Evolutionary conservation across 2,888 invertebrate species (phyloP).

Genomic region (Nemapogon koenigi): DNA sequence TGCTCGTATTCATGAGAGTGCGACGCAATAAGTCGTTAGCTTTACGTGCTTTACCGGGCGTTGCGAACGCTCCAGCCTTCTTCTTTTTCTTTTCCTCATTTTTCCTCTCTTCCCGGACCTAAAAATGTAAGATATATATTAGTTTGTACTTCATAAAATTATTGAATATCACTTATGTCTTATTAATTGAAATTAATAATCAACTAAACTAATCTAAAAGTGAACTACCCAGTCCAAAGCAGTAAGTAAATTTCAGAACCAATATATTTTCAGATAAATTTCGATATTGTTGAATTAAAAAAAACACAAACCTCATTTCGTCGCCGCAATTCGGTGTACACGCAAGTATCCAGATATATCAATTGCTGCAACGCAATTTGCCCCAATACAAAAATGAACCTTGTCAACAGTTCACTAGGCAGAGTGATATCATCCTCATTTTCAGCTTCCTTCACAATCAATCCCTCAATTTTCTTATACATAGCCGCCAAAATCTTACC

Average conservation of each 20-base stretch:
- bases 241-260: no score
- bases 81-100: constrained; percentile 50
- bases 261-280: no score
- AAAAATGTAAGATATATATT: no score
- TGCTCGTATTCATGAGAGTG: constrained; percentile 49
- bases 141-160: no score
- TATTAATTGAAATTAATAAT: no score
- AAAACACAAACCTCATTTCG: constrained; percentile 39
- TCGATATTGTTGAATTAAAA: no score
- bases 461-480: constrained; percentile 45
- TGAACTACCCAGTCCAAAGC: no score
- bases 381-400: constrained; percentile 71
- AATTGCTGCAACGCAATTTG: constrained; percentile 81
- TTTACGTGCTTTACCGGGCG: constrained; percentile 35
- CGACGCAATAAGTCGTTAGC: constrained; percentile 39
- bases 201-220: no score
- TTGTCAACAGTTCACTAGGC: constrained; percentile 46
- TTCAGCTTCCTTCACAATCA: constrained; percentile 33
- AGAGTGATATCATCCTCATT: constrained; percentile 36
- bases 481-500: constrained; percentile 55
- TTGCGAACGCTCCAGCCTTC: constrained; percentile 41
- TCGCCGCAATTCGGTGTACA: constrained; percentile 79
- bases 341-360: constrained; percentile 80
- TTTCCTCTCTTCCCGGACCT: constrained; percentile 57
- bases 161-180: no score